Evolutionary conservation across 2,113 vertebrate genomes (phyloP), one percentile per base, ranked within the genome.

Genomic region (Prochilodus magdalenae): DNA sequence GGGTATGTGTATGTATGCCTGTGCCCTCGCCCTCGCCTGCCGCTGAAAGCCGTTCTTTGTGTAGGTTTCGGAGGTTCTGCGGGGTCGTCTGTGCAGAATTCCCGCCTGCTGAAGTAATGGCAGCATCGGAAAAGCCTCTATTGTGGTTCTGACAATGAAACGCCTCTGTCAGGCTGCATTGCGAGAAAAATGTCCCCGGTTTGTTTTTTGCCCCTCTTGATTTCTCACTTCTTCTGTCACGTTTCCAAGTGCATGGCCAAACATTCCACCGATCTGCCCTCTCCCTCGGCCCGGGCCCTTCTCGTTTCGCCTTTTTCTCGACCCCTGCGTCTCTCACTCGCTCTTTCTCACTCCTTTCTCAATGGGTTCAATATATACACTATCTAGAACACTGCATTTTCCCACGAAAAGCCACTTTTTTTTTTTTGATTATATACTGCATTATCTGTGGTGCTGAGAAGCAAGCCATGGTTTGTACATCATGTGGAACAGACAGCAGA

Each of bases 91-190:
- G 91, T 93, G 92, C 91, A 89, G 91, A 95, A 94, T 94, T 94
- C 94, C 87, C 93, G 88, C 91, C 88, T 88, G 93, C 93, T 94
- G 94, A 94, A 95, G 94, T 94, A 95, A 94, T 93, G 92, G 90
- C 92, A 93, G 90, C 89, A 89, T 94, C n/a, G 92, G 94, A 93
- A 94, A 94, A 93, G 94, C 92, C 88, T 89, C 93, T 94, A 95
- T 95, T 94, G 94, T 95, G 89, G 92, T 93, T 91, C 83, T 89
- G 92, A 95, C 94, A 94, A 95, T 94, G 93, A 93, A 93, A 92
- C 90, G 92, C 92, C 94, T 94, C 93, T 94, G 91, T 89, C 90
- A 89, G 88, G 89, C 90, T 87, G 91, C 87, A 93, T 88, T 88
- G 92, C 87, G 87, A 91, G 91, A 89, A 92, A 94, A 93, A 93